phyloP scores from a whole-genome alignment of 2,888 invertebrate species.

The Rhamnusium bicolor region DNA sequence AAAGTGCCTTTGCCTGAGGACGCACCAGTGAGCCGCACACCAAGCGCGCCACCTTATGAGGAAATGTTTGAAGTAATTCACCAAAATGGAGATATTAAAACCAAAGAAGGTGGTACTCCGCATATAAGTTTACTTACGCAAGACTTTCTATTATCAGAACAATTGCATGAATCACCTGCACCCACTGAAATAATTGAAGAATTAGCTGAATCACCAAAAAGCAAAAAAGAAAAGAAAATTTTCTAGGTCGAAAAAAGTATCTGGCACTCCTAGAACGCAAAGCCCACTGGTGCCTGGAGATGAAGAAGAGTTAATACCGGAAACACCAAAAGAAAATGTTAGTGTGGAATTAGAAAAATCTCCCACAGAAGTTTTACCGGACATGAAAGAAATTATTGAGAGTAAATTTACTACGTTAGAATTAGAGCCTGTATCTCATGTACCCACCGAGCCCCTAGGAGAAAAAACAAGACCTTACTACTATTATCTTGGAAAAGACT shows the following conservation, averaged over 20 bases:
- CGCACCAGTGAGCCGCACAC: background rate
- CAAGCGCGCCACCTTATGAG: constrained; percentile 26
- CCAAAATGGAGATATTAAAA: constrained; percentile 12
- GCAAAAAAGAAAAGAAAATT: constrained; percentile 54
- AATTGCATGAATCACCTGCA: constrained; percentile 36
- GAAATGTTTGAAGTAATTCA: constrained; percentile 7
- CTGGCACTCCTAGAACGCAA: constrained; percentile 46
- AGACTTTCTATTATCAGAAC: constrained; percentile 49
- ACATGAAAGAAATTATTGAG: constrained; percentile 23
- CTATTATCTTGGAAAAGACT: background rate
- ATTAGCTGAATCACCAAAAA: constrained; percentile 37
- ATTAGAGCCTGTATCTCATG: constrained; percentile 20
- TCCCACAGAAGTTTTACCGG: background rate
- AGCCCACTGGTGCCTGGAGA: constrained; percentile 37
- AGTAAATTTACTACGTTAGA: constrained; percentile 55
- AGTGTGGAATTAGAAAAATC: constrained; percentile 30
- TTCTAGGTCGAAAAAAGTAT: constrained; percentile 41
- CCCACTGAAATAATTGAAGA: constrained; percentile 20
- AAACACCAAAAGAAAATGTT: constrained; percentile 1
- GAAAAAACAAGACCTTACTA: background rate
- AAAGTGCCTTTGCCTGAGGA: background rate
- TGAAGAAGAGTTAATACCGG: constrained; percentile 29
- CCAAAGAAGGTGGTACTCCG: background rate
- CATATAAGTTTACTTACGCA: constrained; percentile 36
- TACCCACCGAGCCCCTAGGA: background rate